Evolutionary conservation across 1,140 invertebrate species (phyloP).

Genomic region (Mamestra configurata): DNA sequence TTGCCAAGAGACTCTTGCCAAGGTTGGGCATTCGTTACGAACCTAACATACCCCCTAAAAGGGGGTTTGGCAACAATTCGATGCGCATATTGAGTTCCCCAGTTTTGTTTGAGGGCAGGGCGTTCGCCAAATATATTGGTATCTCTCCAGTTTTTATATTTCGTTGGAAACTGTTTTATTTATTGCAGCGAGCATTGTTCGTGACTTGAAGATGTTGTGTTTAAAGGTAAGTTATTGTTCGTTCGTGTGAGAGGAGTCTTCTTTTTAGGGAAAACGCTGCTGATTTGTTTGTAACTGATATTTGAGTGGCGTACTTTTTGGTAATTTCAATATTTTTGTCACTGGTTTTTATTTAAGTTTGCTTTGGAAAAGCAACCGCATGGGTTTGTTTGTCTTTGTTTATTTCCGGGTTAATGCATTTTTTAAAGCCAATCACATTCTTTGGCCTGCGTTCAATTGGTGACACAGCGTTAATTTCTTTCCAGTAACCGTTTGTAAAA

Average conservation of each 20-base stretch:
- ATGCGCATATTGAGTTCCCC: conserved; percentile 73
- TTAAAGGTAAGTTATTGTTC: conserved; percentile 48
- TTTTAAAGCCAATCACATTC: too few relatives aligned
- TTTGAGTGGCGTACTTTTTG: background rate
- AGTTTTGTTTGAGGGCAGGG: conserved; percentile 67
- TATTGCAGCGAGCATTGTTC: conserved; percentile 36
- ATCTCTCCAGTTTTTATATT: conserved; percentile 53
- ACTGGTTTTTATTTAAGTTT: background rate
- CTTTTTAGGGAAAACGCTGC: background rate
- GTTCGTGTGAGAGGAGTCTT: conserved; percentile 20
- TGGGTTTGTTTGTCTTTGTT: too few relatives aligned
- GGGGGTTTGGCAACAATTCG: conserved; percentile 71
- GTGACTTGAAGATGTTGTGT: conserved; percentile 51
- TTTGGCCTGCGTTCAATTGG: too few relatives aligned
- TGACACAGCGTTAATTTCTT: too few relatives aligned
- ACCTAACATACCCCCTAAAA: conserved; percentile 58
- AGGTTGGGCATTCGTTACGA: conserved; percentile 71
- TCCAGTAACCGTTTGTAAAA: too few relatives aligned
- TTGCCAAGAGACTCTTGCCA: conserved; percentile 76
- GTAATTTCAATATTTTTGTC: background rate
- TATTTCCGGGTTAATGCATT: too few relatives aligned
- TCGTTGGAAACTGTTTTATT: conserved; percentile 45
- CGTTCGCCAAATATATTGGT: conserved; percentile 68
- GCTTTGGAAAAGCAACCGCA: too few relatives aligned
- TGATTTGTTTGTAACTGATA: conserved; percentile 16